Percentiles rank a stretch among this genome's conserved stretches.
Evolutionary conservation across 2,797 vertebrate genomes (phyloP).

Genomic region (Cyprinodon diabolis): DNA sequence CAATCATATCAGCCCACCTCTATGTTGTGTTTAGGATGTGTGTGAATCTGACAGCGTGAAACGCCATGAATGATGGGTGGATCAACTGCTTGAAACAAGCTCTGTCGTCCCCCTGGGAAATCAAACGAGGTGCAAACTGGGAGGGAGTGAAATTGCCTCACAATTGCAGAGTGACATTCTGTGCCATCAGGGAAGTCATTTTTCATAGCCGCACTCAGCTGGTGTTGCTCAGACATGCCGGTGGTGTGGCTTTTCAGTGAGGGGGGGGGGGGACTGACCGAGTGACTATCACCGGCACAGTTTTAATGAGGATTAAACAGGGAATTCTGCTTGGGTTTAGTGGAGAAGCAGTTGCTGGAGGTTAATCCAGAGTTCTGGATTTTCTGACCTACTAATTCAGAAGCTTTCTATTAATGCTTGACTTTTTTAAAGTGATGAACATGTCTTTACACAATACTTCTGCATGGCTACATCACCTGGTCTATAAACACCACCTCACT

Average conservation of each 20-base stretch:
- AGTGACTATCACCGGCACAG: not conserved
- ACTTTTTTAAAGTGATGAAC: not conserved
- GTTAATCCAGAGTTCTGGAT: not conserved
- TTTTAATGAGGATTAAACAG: constrained; percentile 51
- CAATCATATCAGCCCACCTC: constrained; percentile 34
- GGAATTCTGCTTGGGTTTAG: constrained; percentile 32
- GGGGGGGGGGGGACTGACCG: constrained; percentile 16
- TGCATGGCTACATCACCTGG: too few species aligned
- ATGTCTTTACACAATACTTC: too few species aligned
- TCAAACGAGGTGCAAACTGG: constrained; percentile 68
- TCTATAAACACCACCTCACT: too few species aligned
- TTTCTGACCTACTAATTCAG: not conserved
- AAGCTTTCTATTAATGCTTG: not conserved
- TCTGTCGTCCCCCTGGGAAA: constrained; percentile 73
- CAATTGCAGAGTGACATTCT: constrained; percentile 60
- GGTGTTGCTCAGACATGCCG: constrained; percentile 15
- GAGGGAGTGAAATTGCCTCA: constrained; percentile 49
- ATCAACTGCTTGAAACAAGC: constrained; percentile 73
- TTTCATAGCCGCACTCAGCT: constrained; percentile 33
- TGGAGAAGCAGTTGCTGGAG: not conserved
- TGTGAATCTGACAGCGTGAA: constrained; percentile 63
- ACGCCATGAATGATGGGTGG: constrained; percentile 73
- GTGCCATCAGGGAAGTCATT: constrained; percentile 62
- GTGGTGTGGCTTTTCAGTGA: constrained; percentile 24
- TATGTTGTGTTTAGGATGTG: constrained; percentile 63